Evolutionary conservation across 2,113 vertebrate species (phyloP), one percentile per base, ranked within the genome.

Genomic region (Psilopsiagon aymara): DNA sequence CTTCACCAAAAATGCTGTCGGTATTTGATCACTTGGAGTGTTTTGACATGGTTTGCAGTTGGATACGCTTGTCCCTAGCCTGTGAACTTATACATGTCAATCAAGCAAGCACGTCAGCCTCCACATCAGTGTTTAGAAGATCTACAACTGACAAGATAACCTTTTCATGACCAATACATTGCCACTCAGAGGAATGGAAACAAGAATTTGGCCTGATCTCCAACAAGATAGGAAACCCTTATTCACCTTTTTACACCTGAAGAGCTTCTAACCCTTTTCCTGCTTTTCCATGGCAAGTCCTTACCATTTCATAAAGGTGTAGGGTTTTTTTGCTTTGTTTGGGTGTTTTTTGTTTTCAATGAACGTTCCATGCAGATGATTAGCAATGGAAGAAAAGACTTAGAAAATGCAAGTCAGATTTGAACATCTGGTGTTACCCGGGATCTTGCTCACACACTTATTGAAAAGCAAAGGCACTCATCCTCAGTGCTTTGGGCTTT

Each of bases 141-240:
- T 78, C 92, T 82, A 24, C 63, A 83, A 93, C 82, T 81, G 76
- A 93, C 90, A 62, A 92, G 90, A 92, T 93, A 92, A 96, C 80
- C 90, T 95, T 94, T 93, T 64, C 66, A 81, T 76, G 92, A 82
- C 76, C 77, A 96, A 66, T 64, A 90, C 90, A 5, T 88, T 90
- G 80, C 88, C 66, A 79, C 77, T 90, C 82, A 71, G 37, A 64
- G 33, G 85, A 83, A 78, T 3, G 4, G 60, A 92, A 75, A 80
- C 73, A 88, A 95, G 79, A 95, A 96, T 95, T 90, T 47, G 18
- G 85, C 43, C 79, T 43, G 82, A 96, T 92, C 66, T 78, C 77
- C 69, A 80, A 10, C 51, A 68, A 91, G 95, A 96, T 94, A 95
- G 86, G 55, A n/a, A 62, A 35, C 10, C 74, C 37, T 51, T 82